Base-by-base conservation (phyloP, 2,888 invertebrate species). In the Lymantria monacha region DNA sequence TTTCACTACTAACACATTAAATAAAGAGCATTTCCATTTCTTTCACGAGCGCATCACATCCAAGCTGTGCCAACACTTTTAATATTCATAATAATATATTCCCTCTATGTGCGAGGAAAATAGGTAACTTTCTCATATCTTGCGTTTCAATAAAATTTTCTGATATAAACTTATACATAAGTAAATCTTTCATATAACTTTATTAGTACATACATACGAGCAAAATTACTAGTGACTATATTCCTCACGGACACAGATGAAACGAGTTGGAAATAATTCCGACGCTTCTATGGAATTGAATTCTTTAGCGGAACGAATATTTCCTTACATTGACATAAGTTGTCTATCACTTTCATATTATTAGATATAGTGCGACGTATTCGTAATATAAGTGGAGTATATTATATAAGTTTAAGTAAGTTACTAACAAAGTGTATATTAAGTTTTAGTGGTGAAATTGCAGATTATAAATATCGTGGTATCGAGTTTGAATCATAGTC, bases 1-100 rank as follows among this genome's bases (percentile, higher is more conserved):
- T 84, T 83, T 81, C 71, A 72, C 70, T 66, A 72, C 69, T 75
- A 77, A 79, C 77, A 74, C 73, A 74, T 71, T 71, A 64, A 67
- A 55, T 65, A 54, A 63, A 61, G 46, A 64, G 53, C 51, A 51
- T 59, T 64, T 70, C 65, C 63, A 65, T 63, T 59, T 49, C 41
- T 48, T 49, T 51, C 49, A 58, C 52, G 37, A 46, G 55, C 59
- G 48, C 57, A 46, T 48, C 33, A 48, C 57, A 46, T 48, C 33
- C 54, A 48, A 48, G 48, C 40, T 55, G 40, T 42, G 49, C 57
- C 59, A 61, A 61, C 51, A 14, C 51, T 56, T 68, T 66, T 61
- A 72, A 70, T 67, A 62, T 58, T 33, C 55, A 59, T 66, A 65
- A 62, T 66, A 65, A 62, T 59, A 61, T 66, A 72, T 72, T 66